Percentiles rank a stretch among this genome's conserved stretches.
Evolutionary conservation across 2,797 vertebrate species (phyloP).

Genomic region (Karalla daura): DNA sequence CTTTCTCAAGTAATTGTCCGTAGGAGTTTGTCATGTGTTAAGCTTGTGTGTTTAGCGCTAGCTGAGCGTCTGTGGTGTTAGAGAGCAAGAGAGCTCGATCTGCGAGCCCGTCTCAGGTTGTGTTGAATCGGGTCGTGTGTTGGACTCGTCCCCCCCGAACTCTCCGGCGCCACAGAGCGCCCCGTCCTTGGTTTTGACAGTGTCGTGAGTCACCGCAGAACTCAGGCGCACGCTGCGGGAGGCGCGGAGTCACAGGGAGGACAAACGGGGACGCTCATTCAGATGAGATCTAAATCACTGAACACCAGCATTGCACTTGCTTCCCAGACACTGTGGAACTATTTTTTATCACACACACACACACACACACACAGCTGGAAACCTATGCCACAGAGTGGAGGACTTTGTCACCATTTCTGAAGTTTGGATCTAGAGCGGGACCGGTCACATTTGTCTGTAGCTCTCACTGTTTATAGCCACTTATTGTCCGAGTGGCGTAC

Average conservation of each 20-base stretch:
- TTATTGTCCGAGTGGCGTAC: background rate
- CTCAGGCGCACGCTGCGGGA: constrained; percentile 11
- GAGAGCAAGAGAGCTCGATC: constrained; percentile 9
- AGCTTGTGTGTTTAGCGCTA: constrained; percentile 24
- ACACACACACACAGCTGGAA: constrained; percentile 2
- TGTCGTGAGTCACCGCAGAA: background rate
- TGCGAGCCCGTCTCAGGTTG: constrained; percentile 1
- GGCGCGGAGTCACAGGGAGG: constrained; percentile 34
- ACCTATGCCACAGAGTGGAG: background rate
- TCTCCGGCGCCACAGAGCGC: constrained; percentile 33
- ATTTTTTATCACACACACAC: no score
- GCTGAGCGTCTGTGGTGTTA: constrained; percentile 22
- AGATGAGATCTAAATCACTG: background rate
- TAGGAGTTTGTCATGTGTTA: constrained; percentile 3
- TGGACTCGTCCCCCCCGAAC: constrained; percentile 15
- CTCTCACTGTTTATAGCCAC: background rate
- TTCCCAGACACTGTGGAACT: background rate
- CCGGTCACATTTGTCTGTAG: background rate
- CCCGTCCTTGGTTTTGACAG: constrained; percentile 27
- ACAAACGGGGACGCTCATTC: background rate
- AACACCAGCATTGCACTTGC: background rate
- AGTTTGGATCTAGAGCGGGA: background rate
- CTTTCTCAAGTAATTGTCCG: background rate
- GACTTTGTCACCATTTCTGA: background rate
- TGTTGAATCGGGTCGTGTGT: constrained; percentile 16